These are phyloP conservation scores for Megaceryle maxima DNA, from an alignment of 2,113 vertebrate genomes.

Conservation along the genomic window DNA sequence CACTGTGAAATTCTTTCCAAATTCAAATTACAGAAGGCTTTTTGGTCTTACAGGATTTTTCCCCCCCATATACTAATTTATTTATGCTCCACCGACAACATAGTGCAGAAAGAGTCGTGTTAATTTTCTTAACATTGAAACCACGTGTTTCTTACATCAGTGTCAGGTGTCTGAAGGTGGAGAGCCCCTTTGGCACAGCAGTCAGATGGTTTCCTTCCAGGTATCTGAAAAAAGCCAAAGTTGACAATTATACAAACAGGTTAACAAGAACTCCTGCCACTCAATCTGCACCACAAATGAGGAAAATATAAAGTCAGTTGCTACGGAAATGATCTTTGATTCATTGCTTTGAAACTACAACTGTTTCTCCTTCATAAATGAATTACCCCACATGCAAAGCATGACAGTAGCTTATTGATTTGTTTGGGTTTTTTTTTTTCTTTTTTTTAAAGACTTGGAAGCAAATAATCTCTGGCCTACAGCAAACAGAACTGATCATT, in stretches of 20 bases:
- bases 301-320: background rate
- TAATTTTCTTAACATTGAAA: background rate
- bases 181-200: slow-evolving; percentile 89
- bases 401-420: background rate
- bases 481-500: background rate
- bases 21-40: background rate
- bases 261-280: background rate
- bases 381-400: background rate
- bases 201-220: slow-evolving; percentile 95
- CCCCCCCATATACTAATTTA: background rate
- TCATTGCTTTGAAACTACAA: background rate
- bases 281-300: background rate
- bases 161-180: slow-evolving; percentile 85
- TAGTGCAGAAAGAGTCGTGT: background rate
- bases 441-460: background rate
- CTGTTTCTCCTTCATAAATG: background rate
- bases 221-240: slow-evolving; percentile 82
- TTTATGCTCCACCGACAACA: background rate
- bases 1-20: background rate
- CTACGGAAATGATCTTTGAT: background rate
- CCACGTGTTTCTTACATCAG: slow-evolving; percentile 79
- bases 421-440: background rate
- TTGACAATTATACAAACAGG: slow-evolving; percentile 15
- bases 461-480: background rate
- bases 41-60: accelerated